Evolutionary conservation across 2,113 vertebrate genomes (phyloP).

Genomic region (human (Homo sapiens)): GRCh38 chr6:41269501-41270000

Average conservation of each 20-base stretch:
- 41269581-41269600: not conserved
- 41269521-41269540: not conserved
- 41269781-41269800: not conserved
- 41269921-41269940: fast-evolving
- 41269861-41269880: not conserved
- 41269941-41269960: slow-evolving; percentile 64
- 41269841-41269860: not conserved
- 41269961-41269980: not conserved
- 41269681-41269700: not conserved
- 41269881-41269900: fast-evolving
- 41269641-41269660: not conserved
- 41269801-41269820: not conserved
- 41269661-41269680: not conserved
- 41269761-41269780: not conserved
- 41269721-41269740: not conserved
- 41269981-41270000: fast-evolving
- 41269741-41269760: not conserved
- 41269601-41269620: not conserved
- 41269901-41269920: fast-evolving
- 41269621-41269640: not conserved
- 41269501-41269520: not conserved
- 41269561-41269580: fast-evolving
- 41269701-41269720: not conserved
- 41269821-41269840: too few relatives aligned
- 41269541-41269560: not conserved